phyloP scores from a whole-genome alignment of 2,113 vertebrate species.

The Anguilla japonica region DNA sequence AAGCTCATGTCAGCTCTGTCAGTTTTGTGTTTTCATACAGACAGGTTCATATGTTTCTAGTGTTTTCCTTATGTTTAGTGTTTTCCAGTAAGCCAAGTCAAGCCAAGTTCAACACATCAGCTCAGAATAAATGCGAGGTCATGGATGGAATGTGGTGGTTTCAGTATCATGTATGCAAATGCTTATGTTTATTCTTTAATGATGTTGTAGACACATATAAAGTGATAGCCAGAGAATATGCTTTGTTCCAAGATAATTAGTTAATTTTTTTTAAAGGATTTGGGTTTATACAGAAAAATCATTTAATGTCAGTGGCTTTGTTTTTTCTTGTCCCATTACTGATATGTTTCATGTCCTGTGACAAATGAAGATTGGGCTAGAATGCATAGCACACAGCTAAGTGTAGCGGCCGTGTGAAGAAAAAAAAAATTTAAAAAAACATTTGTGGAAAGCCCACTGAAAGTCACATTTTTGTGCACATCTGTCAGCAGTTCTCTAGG shows the following conservation, averaged over 20 bases:
- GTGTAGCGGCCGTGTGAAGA: neutral
- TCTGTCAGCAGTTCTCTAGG: neutral
- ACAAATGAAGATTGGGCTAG: no score
- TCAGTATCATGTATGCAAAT: no score
- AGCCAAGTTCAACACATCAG: no score
- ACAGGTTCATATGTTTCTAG: neutral
- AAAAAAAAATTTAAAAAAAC: neutral
- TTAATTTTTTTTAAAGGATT: no score
- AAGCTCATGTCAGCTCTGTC: neutral
- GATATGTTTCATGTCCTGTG: neutral
- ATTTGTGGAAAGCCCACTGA: neutral
- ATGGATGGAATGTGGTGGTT: no score
- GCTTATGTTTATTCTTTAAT: no score
- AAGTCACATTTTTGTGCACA: neutral
- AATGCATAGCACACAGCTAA: no score
- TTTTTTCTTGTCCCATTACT: neutral
- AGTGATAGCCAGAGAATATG: no score
- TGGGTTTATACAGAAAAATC: no score
- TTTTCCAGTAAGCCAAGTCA: neutral
- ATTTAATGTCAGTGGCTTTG: neutral
- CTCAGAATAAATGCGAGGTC: no score
- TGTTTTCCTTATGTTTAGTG: neutral
- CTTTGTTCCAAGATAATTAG: no score
- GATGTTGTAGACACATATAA: no score
- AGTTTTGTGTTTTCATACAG: neutral